Evolutionary conservation across 1,140 invertebrate genomes (phyloP).

Genomic region (Andricus grossulariae): DNA sequence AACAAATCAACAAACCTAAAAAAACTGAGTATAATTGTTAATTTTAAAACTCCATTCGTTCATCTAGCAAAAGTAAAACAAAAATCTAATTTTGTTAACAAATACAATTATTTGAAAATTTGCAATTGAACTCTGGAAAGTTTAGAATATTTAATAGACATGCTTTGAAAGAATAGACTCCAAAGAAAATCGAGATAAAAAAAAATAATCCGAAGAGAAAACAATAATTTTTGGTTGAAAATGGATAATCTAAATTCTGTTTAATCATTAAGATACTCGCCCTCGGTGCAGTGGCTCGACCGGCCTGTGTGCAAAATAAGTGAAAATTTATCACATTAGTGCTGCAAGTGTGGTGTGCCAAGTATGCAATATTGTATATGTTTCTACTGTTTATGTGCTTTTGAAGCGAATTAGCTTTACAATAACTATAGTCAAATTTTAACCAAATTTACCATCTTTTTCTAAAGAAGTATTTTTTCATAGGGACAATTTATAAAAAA

Average conservation of each 20-base stretch:
- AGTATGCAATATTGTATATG: neutral
- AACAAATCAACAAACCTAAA: neutral
- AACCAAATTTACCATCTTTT: neutral
- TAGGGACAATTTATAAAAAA: too few species aligned
- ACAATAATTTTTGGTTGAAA: conserved; percentile 33
- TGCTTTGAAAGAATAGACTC: conserved; percentile 1
- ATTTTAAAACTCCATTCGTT: too few species aligned
- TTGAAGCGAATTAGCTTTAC: neutral
- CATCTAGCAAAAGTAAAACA: too few species aligned
- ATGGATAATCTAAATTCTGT: conserved; percentile 51
- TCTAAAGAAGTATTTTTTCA: too few species aligned
- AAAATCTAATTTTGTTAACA: too few species aligned
- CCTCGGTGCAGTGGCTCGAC: conserved; percentile 69
- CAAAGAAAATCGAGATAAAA: neutral
- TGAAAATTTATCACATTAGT: conserved; percentile 70
- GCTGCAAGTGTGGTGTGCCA: conserved; percentile 52
- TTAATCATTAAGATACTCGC: conserved; percentile 70
- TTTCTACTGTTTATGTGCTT: neutral
- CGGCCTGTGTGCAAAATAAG: conserved; percentile 72
- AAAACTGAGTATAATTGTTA: neutral
- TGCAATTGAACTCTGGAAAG: neutral
- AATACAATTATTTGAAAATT: too few species aligned
- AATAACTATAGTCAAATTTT: neutral
- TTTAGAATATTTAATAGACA: neutral
- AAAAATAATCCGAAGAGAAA: conserved; percentile 34